These are phyloP conservation scores for Acanthaster planci DNA, from an alignment of 35 echinoderm and acorn worm genomes.

Conservation along the genomic window DNA sequence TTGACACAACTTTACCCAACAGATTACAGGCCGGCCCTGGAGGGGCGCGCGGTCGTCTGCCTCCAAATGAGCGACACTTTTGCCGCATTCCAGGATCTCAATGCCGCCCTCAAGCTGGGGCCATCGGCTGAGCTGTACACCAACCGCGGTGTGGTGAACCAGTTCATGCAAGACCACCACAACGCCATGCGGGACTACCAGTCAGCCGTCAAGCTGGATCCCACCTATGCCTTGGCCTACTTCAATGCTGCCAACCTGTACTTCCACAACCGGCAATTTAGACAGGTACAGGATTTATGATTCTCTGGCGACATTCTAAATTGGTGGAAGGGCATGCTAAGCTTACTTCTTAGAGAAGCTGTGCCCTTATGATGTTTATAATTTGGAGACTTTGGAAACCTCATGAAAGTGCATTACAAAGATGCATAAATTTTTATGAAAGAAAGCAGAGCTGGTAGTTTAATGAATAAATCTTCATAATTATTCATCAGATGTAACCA, in stretches of 20 bases:
- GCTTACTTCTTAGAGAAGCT: no score
- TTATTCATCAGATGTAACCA: no score
- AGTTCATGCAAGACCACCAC: constrained; percentile 78
- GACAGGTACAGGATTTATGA: constrained; percentile 69
- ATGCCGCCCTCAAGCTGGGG: constrained; percentile 66
- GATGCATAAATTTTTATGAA: no score
- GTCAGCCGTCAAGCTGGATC: constrained; percentile 83
- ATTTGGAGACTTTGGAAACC: no score
- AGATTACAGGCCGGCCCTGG: constrained; percentile 92
- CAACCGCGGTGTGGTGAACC: constrained; percentile 92
- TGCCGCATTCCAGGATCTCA: constrained; percentile 85
- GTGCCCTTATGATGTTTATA: no score
- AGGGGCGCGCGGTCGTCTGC: constrained; percentile 89
- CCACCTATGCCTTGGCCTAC: constrained; percentile 72
- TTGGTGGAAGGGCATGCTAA: no score
- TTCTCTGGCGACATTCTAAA: neutral
- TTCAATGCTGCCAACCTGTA: constrained; percentile 97
- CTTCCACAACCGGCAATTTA: constrained; percentile 97
- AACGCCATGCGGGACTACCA: constrained; percentile 93
- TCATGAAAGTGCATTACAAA: no score
- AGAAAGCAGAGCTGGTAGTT: no score
- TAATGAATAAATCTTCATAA: no score
- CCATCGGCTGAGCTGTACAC: constrained; percentile 82
- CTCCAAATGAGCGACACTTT: constrained; percentile 95
- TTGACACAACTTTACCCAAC: no score